Base-by-base conservation (phyloP, 2,113 vertebrate species). In the Carassius auratus region DNA sequence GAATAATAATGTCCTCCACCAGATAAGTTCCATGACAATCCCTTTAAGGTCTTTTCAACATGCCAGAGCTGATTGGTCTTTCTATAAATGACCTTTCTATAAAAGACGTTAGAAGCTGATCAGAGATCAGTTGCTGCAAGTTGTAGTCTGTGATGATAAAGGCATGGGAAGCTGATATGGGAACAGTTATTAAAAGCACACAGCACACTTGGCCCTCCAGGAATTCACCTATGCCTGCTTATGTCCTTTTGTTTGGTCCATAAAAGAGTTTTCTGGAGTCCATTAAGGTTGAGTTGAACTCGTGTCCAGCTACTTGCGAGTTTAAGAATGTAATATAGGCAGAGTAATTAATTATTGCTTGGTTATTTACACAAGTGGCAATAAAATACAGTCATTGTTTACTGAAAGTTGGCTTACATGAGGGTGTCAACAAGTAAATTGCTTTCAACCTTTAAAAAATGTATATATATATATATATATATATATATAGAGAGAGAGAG, bases 11-110 rank as follows among this genome's bases (percentile, higher is more conserved):
- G 89, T 76, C 50, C 87, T 87, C 76, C 87, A 80, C 76, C 69
- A 85, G 85, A 88, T 85, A 90, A 88, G 86, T 88, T 83, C 86
- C 85, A 83, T 89, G 89, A 89, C 89, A 88, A 89, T 89, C 86
- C 83, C 78, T 88, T 90, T 90, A 90, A 86, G 79, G 79, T 81
- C 80, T 62, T 76, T 84, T 85, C 69, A 88, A 77, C 57, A 81
- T 84, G 78, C 68, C 69, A 50, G 57, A 83, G 36, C 74, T 87
- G 87, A 88, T 90, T 88, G 78, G 85, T 85, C 83, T 85, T 61
- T 68, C 78, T 83, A 45, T 83, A 87, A 88, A 73, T 88, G 83
- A 87, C 30, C 74, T 83, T 76, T 76, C 14, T 52, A 69, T 81
- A 55, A 81, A 26, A 85, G 61, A 76, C 38, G 19, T 55, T 21